Percentiles rank a stretch among this genome's conserved stretches.
phyloP scores from a whole-genome alignment of 30 jellyfish, hydroid and myxozoan species.

The Phacellophora camtschatica region DNA sequence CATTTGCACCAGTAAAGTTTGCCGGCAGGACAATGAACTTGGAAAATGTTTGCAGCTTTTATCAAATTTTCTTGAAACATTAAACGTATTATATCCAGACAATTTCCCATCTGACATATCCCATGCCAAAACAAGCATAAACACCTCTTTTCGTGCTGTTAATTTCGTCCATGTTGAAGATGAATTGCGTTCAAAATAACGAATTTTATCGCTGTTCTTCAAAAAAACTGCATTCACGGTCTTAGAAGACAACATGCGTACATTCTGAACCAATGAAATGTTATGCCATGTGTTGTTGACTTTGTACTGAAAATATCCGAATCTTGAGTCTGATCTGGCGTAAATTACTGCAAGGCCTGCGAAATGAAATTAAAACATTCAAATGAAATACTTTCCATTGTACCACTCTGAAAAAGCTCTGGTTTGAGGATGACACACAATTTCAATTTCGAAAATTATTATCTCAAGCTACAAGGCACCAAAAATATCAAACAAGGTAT shows the following conservation, averaged over 20 bases:
- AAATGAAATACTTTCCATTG: too few species aligned
- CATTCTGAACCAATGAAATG: not conserved
- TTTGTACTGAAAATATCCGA: not conserved
- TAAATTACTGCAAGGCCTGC: not conserved
- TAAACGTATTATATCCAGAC: not conserved
- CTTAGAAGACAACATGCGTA: not conserved
- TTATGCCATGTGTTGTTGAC: not conserved
- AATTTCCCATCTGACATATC: constrained; percentile 7
- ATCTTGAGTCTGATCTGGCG: not conserved
- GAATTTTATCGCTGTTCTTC: not conserved
- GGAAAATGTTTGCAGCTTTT: not conserved
- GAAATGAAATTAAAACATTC: not conserved
- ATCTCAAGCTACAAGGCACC: too few species aligned
- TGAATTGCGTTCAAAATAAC: not conserved
- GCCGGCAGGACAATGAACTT: constrained; percentile 12
- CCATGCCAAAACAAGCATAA: constrained; percentile 10
- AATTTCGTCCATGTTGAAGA: constrained; percentile 1
- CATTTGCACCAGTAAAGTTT: not conserved
- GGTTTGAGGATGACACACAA: too few species aligned
- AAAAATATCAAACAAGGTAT: too few species aligned
- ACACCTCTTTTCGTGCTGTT: not conserved
- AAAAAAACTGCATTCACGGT: not conserved
- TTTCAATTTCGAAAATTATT: too few species aligned
- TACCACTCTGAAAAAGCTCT: too few species aligned
- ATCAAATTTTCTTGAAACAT: not conserved